phyloP scores from a whole-genome alignment of 37 sponge, comb jelly and placozoan species.

The Geodia barretti region DNA sequence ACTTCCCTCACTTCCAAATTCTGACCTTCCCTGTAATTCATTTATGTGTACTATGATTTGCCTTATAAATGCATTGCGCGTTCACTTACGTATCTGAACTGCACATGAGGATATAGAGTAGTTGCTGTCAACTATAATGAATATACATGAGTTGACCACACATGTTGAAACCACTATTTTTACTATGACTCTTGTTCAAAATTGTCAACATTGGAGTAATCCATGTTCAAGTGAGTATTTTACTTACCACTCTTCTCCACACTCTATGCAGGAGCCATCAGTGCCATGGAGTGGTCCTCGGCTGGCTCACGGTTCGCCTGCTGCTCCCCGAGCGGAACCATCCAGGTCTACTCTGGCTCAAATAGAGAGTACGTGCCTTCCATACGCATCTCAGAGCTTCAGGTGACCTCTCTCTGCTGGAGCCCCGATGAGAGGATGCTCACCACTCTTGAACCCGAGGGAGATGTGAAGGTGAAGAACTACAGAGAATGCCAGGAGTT shows the following conservation, averaged over 20 bases:
- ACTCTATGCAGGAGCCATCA: conserved; percentile 34
- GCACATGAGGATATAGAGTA: no score
- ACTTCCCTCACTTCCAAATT: no score
- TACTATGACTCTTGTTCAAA: neutral
- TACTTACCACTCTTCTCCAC: no score
- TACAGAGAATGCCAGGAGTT: neutral
- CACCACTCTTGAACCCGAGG: conserved; percentile 25
- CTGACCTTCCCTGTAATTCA: no score
- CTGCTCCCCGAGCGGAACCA: neutral
- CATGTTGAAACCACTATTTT: neutral
- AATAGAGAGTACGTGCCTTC: neutral
- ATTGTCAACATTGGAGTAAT: neutral
- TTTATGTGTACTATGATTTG: no score
- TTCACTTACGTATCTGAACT: no score
- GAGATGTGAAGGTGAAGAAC: neutral
- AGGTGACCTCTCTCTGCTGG: conserved; percentile 29
- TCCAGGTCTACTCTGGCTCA: conserved; percentile 19
- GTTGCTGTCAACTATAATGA: no score
- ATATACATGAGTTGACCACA: neutral
- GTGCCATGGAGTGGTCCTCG: conserved; percentile 30
- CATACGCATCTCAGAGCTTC: conserved; percentile 27
- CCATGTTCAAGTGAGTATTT: no score
- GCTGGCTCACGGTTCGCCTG: conserved; percentile 16
- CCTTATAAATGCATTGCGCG: no score
- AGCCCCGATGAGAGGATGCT: conserved; percentile 32